Evolutionary conservation across 1,140 invertebrate genomes (phyloP).

Genomic region (Drosophila grimshawi): DNA sequence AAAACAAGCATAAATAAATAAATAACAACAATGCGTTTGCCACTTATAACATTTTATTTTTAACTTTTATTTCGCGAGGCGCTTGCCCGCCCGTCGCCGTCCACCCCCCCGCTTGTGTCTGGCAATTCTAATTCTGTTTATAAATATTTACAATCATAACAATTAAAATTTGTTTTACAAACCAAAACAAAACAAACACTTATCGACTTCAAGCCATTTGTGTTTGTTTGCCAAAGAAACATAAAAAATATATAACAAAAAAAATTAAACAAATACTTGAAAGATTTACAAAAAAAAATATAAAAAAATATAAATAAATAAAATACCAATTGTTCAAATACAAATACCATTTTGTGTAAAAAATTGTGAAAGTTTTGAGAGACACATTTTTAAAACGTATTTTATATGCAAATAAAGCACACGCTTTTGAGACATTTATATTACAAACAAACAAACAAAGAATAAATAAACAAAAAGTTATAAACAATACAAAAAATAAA

Average conservation of each 20-base stretch:
- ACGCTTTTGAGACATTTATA: slow-evolving; percentile 1
- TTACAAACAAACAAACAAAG: background rate
- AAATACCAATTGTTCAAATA: background rate
- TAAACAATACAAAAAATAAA: background rate
- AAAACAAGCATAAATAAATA: slow-evolving; percentile 51
- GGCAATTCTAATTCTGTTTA: slow-evolving; percentile 41
- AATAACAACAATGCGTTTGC: slow-evolving; percentile 51
- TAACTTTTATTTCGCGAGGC: slow-evolving; percentile 71
- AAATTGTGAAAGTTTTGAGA: slow-evolving; percentile 8
- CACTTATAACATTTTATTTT: slow-evolving; percentile 78
- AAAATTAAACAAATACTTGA: slow-evolving; percentile 17
- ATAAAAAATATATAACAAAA: slow-evolving; percentile 8
- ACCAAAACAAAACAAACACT: slow-evolving; percentile 10
- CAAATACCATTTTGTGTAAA: slow-evolving; percentile 11
- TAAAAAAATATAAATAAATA: background rate
- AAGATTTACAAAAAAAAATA: background rate
- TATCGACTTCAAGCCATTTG: slow-evolving; percentile 1
- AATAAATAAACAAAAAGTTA: slow-evolving; percentile 5
- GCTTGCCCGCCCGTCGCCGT: slow-evolving; percentile 13
- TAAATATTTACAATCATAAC: slow-evolving; percentile 42
- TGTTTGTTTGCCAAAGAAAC: slow-evolving; percentile 37
- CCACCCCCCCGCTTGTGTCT: slow-evolving; percentile 22
- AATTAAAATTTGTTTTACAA: slow-evolving; percentile 30
- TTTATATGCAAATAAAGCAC: slow-evolving; percentile 26
- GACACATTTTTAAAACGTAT: slow-evolving; percentile 20